A percentile compares a stretch with the other conserved stretches of the same genome.
These are phyloP conservation scores for Potamarius usumacintae DNA, from an alignment of 2,113 vertebrate species.

Conservation along the genomic window DNA sequence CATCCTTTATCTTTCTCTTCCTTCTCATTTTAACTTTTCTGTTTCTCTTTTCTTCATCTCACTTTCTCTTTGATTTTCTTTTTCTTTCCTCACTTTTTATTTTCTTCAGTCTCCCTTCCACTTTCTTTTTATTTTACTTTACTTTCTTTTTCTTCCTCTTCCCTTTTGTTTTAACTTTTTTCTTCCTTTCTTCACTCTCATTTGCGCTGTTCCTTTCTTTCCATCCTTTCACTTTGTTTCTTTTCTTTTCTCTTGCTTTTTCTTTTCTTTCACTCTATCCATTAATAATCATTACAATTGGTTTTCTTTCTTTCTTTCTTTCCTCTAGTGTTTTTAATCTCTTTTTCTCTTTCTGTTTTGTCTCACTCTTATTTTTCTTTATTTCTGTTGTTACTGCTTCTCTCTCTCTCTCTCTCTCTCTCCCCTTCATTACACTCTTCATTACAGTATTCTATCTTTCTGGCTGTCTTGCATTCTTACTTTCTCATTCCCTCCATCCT, in stretches of 20 bases:
- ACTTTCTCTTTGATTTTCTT: neutral
- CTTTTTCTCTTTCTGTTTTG: neutral
- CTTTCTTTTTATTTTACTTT: neutral
- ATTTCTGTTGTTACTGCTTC: no score
- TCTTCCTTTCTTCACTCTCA: neutral
- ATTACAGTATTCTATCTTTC: neutral
- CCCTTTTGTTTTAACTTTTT: neutral
- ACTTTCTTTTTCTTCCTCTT: neutral
- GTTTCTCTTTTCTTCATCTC: neutral
- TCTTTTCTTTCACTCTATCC: neutral
- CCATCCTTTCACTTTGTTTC: no score
- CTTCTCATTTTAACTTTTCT: neutral
- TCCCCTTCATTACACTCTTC: conserved; percentile 13
- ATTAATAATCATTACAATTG: neutral
- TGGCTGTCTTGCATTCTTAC: neutral
- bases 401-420: neutral
- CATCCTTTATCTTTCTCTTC: neutral
- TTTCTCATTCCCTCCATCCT: neutral
- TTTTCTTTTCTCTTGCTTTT: neutral
- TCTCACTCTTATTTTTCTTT: neutral
- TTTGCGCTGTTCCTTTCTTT: neutral
- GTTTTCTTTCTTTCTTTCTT: neutral
- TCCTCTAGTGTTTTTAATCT: neutral
- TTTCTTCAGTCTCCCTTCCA: neutral
- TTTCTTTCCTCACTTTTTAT: neutral